phyloP scores from a whole-genome alignment of 2,888 invertebrate genomes.

The Drosophila recens region DNA sequence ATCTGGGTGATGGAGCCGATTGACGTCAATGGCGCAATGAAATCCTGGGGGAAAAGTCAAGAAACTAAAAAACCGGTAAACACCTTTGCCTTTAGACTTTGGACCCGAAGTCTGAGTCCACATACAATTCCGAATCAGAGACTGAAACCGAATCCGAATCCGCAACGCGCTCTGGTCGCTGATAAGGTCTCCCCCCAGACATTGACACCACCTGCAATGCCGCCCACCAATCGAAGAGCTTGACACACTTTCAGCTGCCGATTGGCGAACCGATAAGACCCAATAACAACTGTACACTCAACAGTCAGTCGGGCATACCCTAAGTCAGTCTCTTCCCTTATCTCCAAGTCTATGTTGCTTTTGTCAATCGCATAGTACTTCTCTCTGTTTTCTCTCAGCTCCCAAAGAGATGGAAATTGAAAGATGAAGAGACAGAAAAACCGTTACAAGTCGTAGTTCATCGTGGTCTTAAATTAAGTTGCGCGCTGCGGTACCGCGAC shows the following conservation, averaged over 20 bases:
- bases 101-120: slow-evolving; percentile 32
- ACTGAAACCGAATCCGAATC: slow-evolving; percentile 11
- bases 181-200: slow-evolving; percentile 22
- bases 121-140: slow-evolving; percentile 8
- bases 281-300: slow-evolving; percentile 23
- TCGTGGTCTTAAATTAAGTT: neutral
- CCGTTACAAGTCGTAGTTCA: slow-evolving; percentile 4
- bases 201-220: slow-evolving; percentile 24
- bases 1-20: slow-evolving; percentile 39
- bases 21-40: slow-evolving; percentile 69
- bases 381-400: neutral
- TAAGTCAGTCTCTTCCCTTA: neutral
- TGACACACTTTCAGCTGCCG: slow-evolving; percentile 50
- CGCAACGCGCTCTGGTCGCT: slow-evolving; percentile 11
- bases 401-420: neutral
- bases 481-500: slow-evolving; percentile 31
- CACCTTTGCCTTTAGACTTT: slow-evolving; percentile 71
- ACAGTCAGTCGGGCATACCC: slow-evolving; percentile 21
- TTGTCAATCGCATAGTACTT: neutral
- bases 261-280: slow-evolving; percentile 41
- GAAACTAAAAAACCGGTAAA: slow-evolving; percentile 63
- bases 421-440: neutral
- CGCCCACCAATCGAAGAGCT: slow-evolving; percentile 35
- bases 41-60: slow-evolving; percentile 74
- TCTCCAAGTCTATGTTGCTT: neutral